A percentile compares a stretch with the other conserved stretches of the same genome.
Conservation (phyloP, 2,113 vertebrate genomes). For the Caretta caretta region DNA sequence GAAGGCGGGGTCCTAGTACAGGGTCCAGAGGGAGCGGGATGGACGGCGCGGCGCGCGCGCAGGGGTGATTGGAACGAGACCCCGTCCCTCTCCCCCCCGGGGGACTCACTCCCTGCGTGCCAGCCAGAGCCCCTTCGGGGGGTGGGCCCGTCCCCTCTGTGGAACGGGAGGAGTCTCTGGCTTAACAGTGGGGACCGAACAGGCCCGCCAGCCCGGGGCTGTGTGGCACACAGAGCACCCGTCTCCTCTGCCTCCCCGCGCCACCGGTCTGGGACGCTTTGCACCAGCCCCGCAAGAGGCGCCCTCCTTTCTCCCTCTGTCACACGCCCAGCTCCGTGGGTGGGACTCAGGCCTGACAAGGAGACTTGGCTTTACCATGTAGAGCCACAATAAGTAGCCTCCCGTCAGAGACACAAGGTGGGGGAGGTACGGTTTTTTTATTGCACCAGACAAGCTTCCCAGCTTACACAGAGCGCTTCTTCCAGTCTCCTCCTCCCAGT, state of each 20-base stretch:
- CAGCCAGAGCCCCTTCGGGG: not conserved
- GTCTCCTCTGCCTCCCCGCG: not conserved
- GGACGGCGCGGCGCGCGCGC: not conserved
- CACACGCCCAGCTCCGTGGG: not conserved
- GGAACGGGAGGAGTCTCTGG: not conserved
- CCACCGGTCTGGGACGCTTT: not conserved
- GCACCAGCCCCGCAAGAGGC: not conserved
- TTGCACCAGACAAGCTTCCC: not conserved
- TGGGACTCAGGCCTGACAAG: not conserved
- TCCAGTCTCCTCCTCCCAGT: not conserved
- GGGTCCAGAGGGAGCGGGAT: not conserved
- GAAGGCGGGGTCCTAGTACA: not conserved
- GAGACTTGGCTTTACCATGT: not conserved
- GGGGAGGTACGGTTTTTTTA: not conserved
- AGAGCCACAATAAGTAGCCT: not conserved
- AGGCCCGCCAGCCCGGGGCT: not conserved
- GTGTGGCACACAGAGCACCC: too few relatives aligned
- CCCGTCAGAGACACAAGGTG: not conserved
- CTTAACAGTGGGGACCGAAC: not conserved
- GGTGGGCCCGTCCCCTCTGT: not conserved
- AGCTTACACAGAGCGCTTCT: not conserved
- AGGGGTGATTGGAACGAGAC: not conserved
- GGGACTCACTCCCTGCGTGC: not conserved
- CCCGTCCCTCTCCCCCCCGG: fast-evolving
- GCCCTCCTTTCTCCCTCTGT: not conserved